Evolutionary conservation across 1,140 invertebrate species (phyloP).

Genomic region (Sitophilus oryzae): DNA sequence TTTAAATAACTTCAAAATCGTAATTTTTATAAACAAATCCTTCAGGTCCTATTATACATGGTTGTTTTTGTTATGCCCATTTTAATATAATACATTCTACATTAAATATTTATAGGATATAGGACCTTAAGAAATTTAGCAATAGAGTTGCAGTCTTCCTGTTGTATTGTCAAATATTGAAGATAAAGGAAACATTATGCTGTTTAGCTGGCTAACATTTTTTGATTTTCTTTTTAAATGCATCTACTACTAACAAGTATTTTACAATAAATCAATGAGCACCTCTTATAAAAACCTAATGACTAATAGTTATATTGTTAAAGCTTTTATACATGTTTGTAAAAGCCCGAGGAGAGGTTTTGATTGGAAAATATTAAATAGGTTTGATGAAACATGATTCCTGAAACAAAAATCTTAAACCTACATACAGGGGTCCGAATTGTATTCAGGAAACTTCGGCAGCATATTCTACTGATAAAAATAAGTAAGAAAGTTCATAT

Average conservation of each 20-base stretch:
- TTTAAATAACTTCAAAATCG: no score
- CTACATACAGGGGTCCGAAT: no score
- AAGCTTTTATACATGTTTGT: constrained; percentile 7
- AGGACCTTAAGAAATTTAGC: not conserved
- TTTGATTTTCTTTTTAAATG: constrained; percentile 1
- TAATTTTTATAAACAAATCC: no score
- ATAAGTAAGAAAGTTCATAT: no score
- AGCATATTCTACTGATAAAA: no score
- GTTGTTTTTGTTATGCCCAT: no score
- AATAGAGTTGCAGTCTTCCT: constrained; percentile 30
- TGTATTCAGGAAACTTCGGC: no score
- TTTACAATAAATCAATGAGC: constrained; percentile 32
- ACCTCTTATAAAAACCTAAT: constrained; percentile 33
- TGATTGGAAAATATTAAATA: not conserved
- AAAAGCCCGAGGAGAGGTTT: not conserved
- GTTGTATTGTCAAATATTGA: constrained; percentile 36
- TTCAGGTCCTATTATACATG: no score
- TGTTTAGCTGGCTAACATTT: constrained; percentile 3
- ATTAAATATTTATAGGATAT: no score
- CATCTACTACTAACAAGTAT: not conserved
- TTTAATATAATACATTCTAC: no score
- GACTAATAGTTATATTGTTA: constrained; percentile 10
- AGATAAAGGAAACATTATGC: constrained; percentile 19
- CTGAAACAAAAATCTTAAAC: no score
- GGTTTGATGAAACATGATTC: no score